Conservation (phyloP, 2,113 vertebrate species). For the Nycticryphes semicollaris region DNA sequence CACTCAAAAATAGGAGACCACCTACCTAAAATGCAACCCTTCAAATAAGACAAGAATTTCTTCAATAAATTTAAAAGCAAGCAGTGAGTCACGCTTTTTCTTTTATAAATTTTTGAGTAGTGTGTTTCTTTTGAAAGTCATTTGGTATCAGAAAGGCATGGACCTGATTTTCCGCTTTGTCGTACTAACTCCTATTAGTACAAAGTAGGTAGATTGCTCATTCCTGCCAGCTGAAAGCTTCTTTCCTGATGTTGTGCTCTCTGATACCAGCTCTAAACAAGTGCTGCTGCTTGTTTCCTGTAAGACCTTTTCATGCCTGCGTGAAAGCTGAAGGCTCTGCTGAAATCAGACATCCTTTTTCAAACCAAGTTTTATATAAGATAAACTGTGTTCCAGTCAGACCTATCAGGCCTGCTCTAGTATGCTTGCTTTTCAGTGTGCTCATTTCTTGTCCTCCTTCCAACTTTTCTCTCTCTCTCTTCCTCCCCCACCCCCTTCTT, state of each 20-base stretch:
- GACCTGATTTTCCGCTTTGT: neutral
- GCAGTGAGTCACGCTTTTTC: conserved; percentile 31
- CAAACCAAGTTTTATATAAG: neutral
- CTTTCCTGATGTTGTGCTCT: neutral
- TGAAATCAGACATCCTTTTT: neutral
- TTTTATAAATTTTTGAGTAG: conserved; percentile 13
- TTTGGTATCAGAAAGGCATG: conserved; percentile 29
- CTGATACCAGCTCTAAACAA: neutral
- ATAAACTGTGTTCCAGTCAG: neutral
- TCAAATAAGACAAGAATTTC: conserved; percentile 69
- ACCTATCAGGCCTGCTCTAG: neutral
- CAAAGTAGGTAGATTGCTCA: neutral
- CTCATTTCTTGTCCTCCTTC: neutral
- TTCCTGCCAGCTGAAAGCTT: neutral
- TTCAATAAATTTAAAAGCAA: conserved; percentile 58
- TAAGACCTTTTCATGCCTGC: neutral
- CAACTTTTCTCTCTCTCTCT: neutral
- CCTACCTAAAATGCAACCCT: conserved; percentile 71
- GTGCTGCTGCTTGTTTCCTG: neutral
- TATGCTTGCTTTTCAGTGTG: neutral
- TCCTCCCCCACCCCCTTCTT: too few species aligned
- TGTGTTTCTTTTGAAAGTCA: neutral
- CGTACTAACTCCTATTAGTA: neutral
- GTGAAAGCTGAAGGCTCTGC: neutral
- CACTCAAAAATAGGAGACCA: conserved; percentile 70